Conservation (phyloP, 2,113 vertebrate genomes). For the Chinchilla lanigera region DNA sequence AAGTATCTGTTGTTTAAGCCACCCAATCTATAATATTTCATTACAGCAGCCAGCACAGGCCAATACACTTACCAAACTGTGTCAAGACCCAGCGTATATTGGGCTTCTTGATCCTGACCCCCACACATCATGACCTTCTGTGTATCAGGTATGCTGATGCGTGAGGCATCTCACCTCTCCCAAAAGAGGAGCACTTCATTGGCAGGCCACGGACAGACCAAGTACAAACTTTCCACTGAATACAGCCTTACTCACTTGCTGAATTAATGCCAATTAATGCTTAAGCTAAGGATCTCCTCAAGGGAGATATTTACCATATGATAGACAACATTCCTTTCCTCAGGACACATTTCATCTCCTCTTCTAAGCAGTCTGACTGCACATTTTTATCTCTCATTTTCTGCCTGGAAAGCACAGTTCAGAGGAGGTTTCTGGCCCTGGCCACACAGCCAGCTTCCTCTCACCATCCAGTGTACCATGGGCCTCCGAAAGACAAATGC, state of each 20-base stretch:
- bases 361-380: not conserved
- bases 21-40: not conserved
- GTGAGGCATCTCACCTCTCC: not conserved
- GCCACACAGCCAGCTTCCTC: not conserved
- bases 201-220: not conserved
- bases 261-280: not conserved
- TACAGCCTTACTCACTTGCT: not conserved
- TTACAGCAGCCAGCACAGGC: not conserved
- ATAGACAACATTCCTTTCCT: not conserved
- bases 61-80: not conserved
- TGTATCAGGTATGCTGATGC: not conserved
- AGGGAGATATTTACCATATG: not conserved
- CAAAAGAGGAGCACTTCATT: not conserved
- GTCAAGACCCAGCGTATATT: too few species aligned
- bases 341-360: not conserved
- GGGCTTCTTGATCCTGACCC: not conserved
- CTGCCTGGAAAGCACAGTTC: not conserved
- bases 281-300: not conserved
- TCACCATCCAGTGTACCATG: not conserved
- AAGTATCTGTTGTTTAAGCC: not conserved
- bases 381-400: not conserved
- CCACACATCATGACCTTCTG: too few species aligned
- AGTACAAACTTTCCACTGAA: not conserved
- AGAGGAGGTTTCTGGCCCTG: not conserved
- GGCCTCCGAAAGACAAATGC: not conserved